Conservation (phyloP, 1,140 invertebrate species). For the Probaryconus sp. region DNA sequence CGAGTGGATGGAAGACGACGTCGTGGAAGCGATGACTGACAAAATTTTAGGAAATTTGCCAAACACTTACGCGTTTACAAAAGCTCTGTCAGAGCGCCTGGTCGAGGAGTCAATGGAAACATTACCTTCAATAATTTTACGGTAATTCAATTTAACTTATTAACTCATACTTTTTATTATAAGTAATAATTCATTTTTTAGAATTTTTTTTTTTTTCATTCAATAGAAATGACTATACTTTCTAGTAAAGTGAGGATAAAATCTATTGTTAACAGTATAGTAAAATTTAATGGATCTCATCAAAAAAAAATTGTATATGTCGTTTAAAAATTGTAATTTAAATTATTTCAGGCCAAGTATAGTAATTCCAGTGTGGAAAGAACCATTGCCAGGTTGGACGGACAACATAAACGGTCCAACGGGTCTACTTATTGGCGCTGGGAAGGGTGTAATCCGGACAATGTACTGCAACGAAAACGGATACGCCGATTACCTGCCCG, state of each 20-base stretch:
- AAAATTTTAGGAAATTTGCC: constrained; percentile 89
- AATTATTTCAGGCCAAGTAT: constrained; percentile 71
- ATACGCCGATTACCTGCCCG: constrained; percentile 92
- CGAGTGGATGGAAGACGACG: constrained; percentile 91
- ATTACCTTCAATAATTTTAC: constrained; percentile 90
- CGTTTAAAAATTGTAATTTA: constrained; percentile 4
- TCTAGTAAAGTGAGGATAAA: not conserved
- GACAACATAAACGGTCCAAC: constrained; percentile 95
- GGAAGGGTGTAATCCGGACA: constrained; percentile 90
- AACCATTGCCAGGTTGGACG: constrained; percentile 93
- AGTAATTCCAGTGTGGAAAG: constrained; percentile 89
- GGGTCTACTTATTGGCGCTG: constrained; percentile 86
- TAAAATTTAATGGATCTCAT: not conserved
- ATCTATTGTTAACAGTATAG: too few relatives aligned
- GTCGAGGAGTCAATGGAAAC: constrained; percentile 85
- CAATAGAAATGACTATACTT: not conserved
- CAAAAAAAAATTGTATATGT: constrained; percentile 43
- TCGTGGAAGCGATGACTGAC: constrained; percentile 85
- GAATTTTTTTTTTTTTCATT: constrained; percentile 10
- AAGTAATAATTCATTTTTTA: too few relatives aligned
- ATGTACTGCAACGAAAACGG: constrained; percentile 88
- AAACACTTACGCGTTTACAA: constrained; percentile 95
- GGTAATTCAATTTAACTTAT: too few relatives aligned
- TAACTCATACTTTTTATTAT: too few relatives aligned
- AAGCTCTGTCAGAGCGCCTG: constrained; percentile 90